phyloP scores from a whole-genome alignment of 2,888 invertebrate species.

The Odontothrips loti region DNA sequence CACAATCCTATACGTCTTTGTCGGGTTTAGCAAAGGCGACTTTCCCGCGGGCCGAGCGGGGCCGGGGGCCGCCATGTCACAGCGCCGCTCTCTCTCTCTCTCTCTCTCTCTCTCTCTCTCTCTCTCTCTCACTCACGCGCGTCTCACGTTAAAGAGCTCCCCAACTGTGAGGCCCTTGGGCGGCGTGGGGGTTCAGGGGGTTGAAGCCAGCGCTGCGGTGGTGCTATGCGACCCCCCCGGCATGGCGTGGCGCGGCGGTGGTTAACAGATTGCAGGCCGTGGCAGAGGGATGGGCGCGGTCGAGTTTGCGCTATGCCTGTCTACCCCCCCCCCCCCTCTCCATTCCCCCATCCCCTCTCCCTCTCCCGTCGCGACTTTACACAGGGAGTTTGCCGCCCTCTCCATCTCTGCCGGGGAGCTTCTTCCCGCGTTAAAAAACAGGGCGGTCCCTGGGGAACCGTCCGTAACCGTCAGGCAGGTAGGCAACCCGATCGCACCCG shows the following conservation, averaged over 20 bases:
- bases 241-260: background rate
- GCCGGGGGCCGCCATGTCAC: background rate
- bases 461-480: too few relatives aligned
- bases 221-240: background rate
- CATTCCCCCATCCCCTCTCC: background rate
- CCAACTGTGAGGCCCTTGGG: too few relatives aligned
- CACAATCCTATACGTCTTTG: background rate
- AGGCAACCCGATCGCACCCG: too few relatives aligned
- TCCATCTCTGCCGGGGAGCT: background rate
- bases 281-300: background rate
- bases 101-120: too few relatives aligned
- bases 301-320: background rate
- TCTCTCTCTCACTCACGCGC: too few relatives aligned
- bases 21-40: background rate
- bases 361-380: background rate
- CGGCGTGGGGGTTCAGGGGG: too few relatives aligned
- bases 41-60: background rate
- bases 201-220: background rate
- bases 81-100: background rate
- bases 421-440: too few relatives aligned
- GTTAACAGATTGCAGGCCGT: conserved; percentile 2
- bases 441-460: too few relatives aligned
- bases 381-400: background rate
- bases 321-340: background rate
- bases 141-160: too few relatives aligned